These are phyloP conservation scores for Rhinichthys klamathensis DNA, from an alignment of 2,113 vertebrate species.

Conservation along the genomic window DNA sequence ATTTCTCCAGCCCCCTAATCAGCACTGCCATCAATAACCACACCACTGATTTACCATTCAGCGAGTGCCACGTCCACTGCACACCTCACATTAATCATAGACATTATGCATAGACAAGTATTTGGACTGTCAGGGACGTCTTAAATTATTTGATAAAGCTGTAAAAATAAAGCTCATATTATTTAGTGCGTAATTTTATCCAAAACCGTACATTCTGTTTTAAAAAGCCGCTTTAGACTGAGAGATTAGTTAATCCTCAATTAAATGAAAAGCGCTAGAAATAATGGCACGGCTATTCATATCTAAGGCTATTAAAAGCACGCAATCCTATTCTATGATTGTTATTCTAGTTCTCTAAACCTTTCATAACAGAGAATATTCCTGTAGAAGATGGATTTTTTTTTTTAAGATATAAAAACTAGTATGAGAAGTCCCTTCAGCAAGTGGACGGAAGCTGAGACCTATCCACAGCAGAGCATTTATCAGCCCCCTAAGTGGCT, in stretches of 20 bases:
- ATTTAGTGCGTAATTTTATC: conserved; percentile 1
- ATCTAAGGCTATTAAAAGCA: conserved; percentile 37
- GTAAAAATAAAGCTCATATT: conserved; percentile 18
- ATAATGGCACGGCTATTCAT: conserved; percentile 14
- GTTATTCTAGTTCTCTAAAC: conserved; percentile 5
- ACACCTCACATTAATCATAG: conserved; percentile 57
- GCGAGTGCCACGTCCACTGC: conserved; percentile 50
- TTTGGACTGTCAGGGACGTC: conserved; percentile 30
- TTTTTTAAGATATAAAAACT: conserved; percentile 25
- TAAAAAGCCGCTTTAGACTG: conserved; percentile 20
- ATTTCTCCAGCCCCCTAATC: conserved; percentile 57
- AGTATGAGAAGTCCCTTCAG: conserved; percentile 41
- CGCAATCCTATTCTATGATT: conserved; percentile 20
- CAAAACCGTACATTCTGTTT: conserved; percentile 10
- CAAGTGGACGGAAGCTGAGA: conserved; percentile 51
- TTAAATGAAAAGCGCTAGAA: conserved; percentile 28
- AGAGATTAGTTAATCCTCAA: conserved; percentile 30
- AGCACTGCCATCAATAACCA: conserved; percentile 63
- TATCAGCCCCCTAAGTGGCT: conserved; percentile 80
- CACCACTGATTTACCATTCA: conserved; percentile 72
- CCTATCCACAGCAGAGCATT: conserved; percentile 68
- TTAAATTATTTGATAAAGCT: conserved; percentile 43
- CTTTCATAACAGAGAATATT: conserved; percentile 4
- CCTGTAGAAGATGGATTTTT: conserved; percentile 27
- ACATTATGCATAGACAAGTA: conserved; percentile 27